phyloP scores from a whole-genome alignment of 1,140 invertebrate genomes.

The Paracyclopina nana region DNA sequence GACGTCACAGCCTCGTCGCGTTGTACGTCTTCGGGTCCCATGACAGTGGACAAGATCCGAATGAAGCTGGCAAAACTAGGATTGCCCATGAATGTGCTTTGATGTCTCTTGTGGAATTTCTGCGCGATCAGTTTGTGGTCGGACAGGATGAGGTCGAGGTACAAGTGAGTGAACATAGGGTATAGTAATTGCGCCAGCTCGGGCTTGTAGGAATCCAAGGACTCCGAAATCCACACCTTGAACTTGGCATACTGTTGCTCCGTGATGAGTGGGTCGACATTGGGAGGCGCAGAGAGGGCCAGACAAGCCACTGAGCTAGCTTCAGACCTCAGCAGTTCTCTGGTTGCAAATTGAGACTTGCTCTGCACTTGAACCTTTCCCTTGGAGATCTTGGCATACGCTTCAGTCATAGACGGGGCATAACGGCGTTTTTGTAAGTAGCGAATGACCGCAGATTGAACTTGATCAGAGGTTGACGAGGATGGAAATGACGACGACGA shows the following conservation, averaged over 20 bases:
- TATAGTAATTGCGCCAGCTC: slow-evolving; percentile 5
- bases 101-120: slow-evolving; percentile 2
- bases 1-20: background rate
- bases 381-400: too few species aligned
- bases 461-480: too few species aligned
- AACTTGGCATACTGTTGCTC: background rate
- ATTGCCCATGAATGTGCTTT: slow-evolving; percentile 1
- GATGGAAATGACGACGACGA: too few species aligned
- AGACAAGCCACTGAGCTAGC: too few species aligned
- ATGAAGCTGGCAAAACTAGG: background rate
- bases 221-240: slow-evolving; percentile 7
- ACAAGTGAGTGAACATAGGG: slow-evolving; percentile 8
- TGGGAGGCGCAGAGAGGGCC: too few species aligned
- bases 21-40: background rate
- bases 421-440: too few species aligned
- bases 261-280: background rate
- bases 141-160: slow-evolving; percentile 1
- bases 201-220: background rate
- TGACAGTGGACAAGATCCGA: background rate
- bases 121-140: background rate
- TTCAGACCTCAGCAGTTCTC: too few species aligned
- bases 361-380: too few species aligned
- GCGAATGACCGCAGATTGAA: too few species aligned
- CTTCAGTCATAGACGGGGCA: too few species aligned
- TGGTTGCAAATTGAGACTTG: too few species aligned